Evolutionary conservation across 1,140 invertebrate genomes (phyloP).

Genomic region (Sarcophaga bullata): DNA sequence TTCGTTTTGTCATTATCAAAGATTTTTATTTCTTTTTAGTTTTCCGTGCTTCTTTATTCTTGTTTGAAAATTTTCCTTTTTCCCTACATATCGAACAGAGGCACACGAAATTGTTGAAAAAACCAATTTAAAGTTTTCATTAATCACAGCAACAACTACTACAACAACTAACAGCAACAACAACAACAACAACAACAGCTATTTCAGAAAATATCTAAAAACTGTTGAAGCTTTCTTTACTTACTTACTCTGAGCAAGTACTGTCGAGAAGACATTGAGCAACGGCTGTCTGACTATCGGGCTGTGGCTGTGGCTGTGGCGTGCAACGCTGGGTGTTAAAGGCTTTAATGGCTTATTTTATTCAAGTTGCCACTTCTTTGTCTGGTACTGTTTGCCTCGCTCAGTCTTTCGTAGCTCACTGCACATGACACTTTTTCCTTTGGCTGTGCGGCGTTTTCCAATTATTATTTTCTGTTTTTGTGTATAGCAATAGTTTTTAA

Average conservation of each 20-base stretch:
- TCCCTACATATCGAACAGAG: conserved; percentile 14
- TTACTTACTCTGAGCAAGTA: not conserved
- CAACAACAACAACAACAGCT: not conserved
- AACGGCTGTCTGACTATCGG: not conserved
- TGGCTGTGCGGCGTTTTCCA: not conserved
- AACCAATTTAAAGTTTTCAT: conserved; percentile 37
- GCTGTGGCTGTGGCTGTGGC: no score
- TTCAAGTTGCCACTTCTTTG: not conserved
- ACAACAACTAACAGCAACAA: not conserved
- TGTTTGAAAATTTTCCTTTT: not conserved
- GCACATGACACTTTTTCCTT: conserved; percentile 13
- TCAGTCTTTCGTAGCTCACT: not conserved
- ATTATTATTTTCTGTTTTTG: not conserved
- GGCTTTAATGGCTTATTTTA: conserved; percentile 11
- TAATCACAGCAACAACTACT: conserved; percentile 27
- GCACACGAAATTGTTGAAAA: conserved; percentile 21
- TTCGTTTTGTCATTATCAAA: not conserved
- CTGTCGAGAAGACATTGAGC: conserved; percentile 14
- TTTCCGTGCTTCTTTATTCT: not conserved
- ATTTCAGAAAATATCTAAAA: not conserved
- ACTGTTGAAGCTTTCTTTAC: not conserved
- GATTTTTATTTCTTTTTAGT: not conserved
- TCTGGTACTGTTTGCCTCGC: not conserved
- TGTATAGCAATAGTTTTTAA: no score
- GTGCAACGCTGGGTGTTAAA: not conserved